Evolutionary conservation across 2,888 invertebrate genomes (phyloP), one percentile per base, ranked within the genome.

Genomic region (Argyresthia goedartella): DNA sequence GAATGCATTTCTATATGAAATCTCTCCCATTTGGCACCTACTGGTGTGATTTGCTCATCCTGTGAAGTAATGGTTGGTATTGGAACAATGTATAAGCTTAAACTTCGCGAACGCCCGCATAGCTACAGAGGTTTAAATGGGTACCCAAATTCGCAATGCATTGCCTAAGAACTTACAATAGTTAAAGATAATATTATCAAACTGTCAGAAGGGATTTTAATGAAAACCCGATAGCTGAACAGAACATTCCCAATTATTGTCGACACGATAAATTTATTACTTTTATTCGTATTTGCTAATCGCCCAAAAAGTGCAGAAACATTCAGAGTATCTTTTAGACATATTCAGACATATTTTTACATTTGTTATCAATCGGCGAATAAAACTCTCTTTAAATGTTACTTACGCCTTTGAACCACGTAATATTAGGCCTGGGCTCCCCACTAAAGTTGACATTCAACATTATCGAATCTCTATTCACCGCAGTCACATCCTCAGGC

Each of bases 131-230:
- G 10, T 50, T 35, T 52, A 54, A 61, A 55, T 57, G 67, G 66
- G 69, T 66, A 68, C 62, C 63, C 60, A 58, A 49, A 55, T 61
- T 53, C 61, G 60, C 63, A 35, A 34, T 51, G 51, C 51, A 45
- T 25, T 25, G 25, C 25, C 2, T 6, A 25, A 25, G 25, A 25
- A 25, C 25, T 6, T 25, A 4, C 25, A 25, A 25, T 25, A 25
- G 25, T n/a, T n/a, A n/a, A n/a, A n/a, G n/a, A n/a, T n/a, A n/a
- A n/a, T n/a, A n/a, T n/a, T n/a, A n/a, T n/a, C n/a, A 25, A 25
- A 25, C 2, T 25, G 25, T 25, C 6, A 25, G 3, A 25, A 25
- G 25, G 3, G 3, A 25, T 25, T 25, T 25, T 2, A 25, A 2
- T 25, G 25, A 2, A 25, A 25, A 25, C 25, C 25, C 2, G 25